Evolutionary conservation across 35 echinoderm and acorn worm species (phyloP).

Genomic region (Chiridota heheva): DNA sequence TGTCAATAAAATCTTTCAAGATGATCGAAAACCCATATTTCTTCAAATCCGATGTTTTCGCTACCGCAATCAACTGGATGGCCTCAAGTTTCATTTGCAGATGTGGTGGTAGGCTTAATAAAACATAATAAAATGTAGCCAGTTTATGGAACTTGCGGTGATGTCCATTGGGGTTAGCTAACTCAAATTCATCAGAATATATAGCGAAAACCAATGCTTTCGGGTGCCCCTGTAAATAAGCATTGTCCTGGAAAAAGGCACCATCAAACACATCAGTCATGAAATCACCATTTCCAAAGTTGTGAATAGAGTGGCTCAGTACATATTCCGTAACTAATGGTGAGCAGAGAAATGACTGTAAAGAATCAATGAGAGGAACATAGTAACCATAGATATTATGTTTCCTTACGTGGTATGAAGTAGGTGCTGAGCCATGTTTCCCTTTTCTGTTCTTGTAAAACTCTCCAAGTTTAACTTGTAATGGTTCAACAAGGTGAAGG

Average conservation of each 20-base stretch:
- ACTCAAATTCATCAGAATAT: slow-evolving; percentile 14
- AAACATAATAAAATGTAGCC: slow-evolving; percentile 7
- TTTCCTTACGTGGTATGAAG: slow-evolving; percentile 10
- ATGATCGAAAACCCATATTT: not conserved
- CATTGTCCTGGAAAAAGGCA: not conserved
- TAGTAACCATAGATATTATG: slow-evolving; percentile 6
- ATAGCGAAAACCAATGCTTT: slow-evolving; percentile 6
- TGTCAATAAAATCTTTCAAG: slow-evolving; percentile 10
- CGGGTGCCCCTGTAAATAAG: not conserved
- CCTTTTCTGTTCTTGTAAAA: slow-evolving; percentile 4
- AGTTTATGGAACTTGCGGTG: slow-evolving; percentile 3
- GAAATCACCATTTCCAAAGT: not conserved
- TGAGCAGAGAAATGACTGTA: slow-evolving; percentile 2
- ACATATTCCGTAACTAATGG: not conserved
- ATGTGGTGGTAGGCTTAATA: slow-evolving; percentile 7
- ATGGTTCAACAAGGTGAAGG: not conserved
- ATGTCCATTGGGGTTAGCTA: slow-evolving; percentile 13
- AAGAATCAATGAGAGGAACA: not conserved
- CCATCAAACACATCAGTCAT: slow-evolving; percentile 23
- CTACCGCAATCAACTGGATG: slow-evolving; percentile 1
- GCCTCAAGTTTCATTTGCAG: slow-evolving; percentile 16
- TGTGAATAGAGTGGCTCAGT: not conserved
- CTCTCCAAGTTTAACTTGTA: not conserved
- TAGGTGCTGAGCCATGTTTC: not conserved
- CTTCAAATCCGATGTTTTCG: slow-evolving; percentile 2